Base-by-base conservation (phyloP, 92 coral and sea anemone genomes). In the Porites divaricata region DNA sequence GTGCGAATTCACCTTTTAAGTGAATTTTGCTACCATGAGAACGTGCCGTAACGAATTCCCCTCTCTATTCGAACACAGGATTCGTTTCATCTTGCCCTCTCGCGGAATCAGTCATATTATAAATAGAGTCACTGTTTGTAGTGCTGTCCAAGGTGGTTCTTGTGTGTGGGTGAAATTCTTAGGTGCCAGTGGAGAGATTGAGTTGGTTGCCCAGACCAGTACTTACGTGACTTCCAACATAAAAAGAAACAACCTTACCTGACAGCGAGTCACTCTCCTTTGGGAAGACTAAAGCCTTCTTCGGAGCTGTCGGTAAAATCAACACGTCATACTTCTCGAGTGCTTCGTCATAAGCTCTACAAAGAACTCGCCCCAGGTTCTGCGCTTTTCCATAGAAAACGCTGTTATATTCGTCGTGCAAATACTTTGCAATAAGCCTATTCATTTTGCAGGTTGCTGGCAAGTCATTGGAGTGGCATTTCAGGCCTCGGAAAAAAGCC, bases 291-390 rank as follows among this genome's bases (percentile, higher is more conserved):
- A 88, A 54, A 17, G 95, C 88, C 73, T 81, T 92, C 83, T 76
- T 92, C 23, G 90, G 95, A 50, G 68, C n/a, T 21, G 95, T 92
- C 35, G 95, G 95, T 87, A 92, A 83, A 83, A 92, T 92, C 17
- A 92, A 61, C 67, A 89, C 95, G 79, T 92, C 92, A 45, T 89
- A 85, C 41, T 89, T 84, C 56, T 85, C 13, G 20, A 92, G 83
- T n/a, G 88, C 95, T 54, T 89, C 88, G 65, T 92, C 95, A 67
- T 92, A 92, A 7, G 90, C 95, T 53, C 77, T 76, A 14, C 73
- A 72, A 80, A 92, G 71, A 48, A 64, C 95, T 28, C 92, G 95
- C n/a, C 85, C 75, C 56, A 92, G 74, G 79, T 92, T 92, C 86
- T 89, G 92, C 35, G 90, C 83, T 83, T 92, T 89, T 87, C 93